These are phyloP conservation scores for Catalaphyllia jardinei DNA, from an alignment of 64 coral and sea anemone genomes.

Conservation along the genomic window DNA sequence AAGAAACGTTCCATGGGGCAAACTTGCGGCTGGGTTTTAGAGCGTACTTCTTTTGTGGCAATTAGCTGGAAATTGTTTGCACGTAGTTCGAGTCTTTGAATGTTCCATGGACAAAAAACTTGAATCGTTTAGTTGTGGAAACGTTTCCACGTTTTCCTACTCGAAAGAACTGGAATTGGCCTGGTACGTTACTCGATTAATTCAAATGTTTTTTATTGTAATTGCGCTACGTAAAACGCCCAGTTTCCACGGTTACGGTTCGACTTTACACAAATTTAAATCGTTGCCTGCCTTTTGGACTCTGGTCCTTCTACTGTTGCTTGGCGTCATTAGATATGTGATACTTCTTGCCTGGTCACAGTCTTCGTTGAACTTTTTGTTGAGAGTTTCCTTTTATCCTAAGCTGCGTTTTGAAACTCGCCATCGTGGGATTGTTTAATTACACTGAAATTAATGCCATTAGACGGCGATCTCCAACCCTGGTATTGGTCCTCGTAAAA, in stretches of 20 bases:
- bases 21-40: background rate
- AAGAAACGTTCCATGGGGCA: background rate
- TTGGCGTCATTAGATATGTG: background rate
- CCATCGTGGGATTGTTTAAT: background rate
- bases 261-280: background rate
- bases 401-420: background rate
- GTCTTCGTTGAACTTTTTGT: background rate
- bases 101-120: background rate
- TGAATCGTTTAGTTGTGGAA: background rate
- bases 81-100: background rate
- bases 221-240: background rate
- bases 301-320: background rate
- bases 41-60: background rate
- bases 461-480: background rate
- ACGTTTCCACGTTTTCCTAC: background rate
- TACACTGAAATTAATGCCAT: background rate
- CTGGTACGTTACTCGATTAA: background rate
- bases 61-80: background rate
- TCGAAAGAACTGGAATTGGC: background rate
- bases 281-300: background rate
- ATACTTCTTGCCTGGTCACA: background rate
- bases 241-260: background rate
- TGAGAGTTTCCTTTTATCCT: background rate
- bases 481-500: background rate
- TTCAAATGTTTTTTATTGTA: background rate